phyloP scores from a whole-genome alignment of 2,113 vertebrate species.

The Archocentrus centrarchus region DNA sequence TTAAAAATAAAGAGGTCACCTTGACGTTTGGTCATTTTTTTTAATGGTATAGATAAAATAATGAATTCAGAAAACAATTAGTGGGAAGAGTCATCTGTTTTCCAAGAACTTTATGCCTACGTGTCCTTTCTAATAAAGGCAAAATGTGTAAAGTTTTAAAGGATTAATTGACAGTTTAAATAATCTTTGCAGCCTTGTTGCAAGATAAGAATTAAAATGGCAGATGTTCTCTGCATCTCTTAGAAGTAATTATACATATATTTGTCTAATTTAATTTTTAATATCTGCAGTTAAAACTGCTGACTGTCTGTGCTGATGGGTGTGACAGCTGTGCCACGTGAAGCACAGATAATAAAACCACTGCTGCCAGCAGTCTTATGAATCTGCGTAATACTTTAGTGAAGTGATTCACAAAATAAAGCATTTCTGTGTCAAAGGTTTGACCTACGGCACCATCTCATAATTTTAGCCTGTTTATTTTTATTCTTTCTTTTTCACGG shows the following conservation, averaged over 20 bases:
- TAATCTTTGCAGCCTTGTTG: no score
- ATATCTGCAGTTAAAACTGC: not conserved
- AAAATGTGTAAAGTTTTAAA: no score
- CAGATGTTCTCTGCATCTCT: not conserved
- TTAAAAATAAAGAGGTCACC: no score
- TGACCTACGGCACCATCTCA: not conserved
- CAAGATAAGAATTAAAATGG: not conserved
- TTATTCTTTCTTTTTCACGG: not conserved
- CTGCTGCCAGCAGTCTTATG: not conserved
- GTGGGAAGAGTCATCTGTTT: not conserved
- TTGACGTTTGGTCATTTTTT: not conserved
- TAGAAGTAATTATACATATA: not conserved
- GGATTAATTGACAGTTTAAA: no score
- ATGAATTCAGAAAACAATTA: not conserved
- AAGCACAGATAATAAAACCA: not conserved
- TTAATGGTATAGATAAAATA: not conserved
- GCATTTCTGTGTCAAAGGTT: slow-evolving; percentile 3
- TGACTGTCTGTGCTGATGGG: not conserved
- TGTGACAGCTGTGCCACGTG: slow-evolving; percentile 1
- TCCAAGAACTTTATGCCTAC: no score
- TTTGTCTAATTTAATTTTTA: not conserved
- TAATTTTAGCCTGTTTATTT: not conserved
- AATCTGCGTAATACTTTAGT: not conserved
- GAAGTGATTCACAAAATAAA: not conserved
- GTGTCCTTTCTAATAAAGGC: no score